Evolutionary conservation across 1,140 invertebrate genomes (phyloP).

Genomic region (Phymastichus coffea): DNA sequence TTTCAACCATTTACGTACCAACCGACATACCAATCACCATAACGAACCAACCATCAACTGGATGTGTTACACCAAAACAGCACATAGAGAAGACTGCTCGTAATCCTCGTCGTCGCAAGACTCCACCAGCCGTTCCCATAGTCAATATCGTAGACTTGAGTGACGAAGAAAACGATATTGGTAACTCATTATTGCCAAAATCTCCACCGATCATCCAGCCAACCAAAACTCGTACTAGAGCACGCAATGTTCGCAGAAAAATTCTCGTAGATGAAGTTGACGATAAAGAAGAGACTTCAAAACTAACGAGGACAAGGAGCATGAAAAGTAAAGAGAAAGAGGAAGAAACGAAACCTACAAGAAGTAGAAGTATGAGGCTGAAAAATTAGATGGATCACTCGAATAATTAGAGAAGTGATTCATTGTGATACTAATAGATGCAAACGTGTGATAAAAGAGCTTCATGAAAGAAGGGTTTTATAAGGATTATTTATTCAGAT

Average conservation of each 20-base stretch:
- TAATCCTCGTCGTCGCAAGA: not conserved
- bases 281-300: not conserved
- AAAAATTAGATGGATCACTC: not conserved
- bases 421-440: not conserved
- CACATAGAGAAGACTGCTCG: not conserved
- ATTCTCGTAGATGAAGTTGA: conserved; percentile 7
- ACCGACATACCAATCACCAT: conserved; percentile 16
- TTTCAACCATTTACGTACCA: conserved; percentile 4
- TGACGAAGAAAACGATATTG: not conserved
- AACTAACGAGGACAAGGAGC: not conserved
- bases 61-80: conserved; percentile 17
- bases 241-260: conserved; percentile 11
- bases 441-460: no score
- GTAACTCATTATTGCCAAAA: not conserved
- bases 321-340: no score
- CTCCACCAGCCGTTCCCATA: not conserved
- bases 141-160: not conserved
- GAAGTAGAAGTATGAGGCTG: conserved; percentile 1
- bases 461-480: no score
- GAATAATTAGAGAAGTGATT: not conserved
- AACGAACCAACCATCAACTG: not conserved
- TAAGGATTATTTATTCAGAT: no score
- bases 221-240: not conserved
- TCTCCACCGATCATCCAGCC: not conserved
- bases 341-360: no score